Percentiles rank a stretch among this genome's conserved stretches.
These are phyloP conservation scores for Pediacus dermestoides DNA, from an alignment of 2,888 invertebrate genomes.

Conservation along the genomic window DNA sequence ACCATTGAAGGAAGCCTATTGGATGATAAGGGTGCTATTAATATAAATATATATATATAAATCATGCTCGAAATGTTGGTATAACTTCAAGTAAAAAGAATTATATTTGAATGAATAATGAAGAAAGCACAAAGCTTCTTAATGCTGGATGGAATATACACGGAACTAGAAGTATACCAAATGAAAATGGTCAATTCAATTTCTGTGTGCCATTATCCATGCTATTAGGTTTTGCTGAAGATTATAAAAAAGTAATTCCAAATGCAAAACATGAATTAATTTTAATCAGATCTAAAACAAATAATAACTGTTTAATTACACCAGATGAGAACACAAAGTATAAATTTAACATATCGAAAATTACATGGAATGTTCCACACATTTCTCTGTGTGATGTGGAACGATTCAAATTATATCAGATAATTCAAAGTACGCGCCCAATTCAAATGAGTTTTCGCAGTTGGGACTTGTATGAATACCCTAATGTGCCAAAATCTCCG, in stretches of 20 bases:
- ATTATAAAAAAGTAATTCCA: conserved; percentile 26
- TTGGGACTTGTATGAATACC: conserved; percentile 44
- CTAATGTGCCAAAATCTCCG: conserved; percentile 35
- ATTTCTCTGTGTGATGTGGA: conserved; percentile 22
- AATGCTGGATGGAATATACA: conserved; percentile 18
- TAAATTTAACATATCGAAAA: conserved; percentile 18
- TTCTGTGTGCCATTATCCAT: conserved; percentile 21
- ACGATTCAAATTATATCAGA: conserved; percentile 20
- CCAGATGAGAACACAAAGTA: conserved; percentile 11
- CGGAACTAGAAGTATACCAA: conserved; percentile 7
- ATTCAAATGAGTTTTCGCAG: conserved; percentile 33
- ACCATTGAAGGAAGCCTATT: conserved; percentile 17
- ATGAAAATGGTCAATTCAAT: conserved; percentile 14
- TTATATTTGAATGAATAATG: conserved; percentile 15
- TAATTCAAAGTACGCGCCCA: conserved; percentile 16
- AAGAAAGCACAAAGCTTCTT: conserved; percentile 9
- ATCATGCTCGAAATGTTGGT: conserved; percentile 21
- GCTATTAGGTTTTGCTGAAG: conserved; percentile 26
- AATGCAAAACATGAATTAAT: conserved; percentile 45
- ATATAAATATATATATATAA: conserved; percentile 22
- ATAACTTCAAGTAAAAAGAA: conserved; percentile 19
- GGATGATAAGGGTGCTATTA: conserved; percentile 17
- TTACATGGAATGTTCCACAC: conserved; percentile 27
- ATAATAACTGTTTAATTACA: conserved; percentile 29
- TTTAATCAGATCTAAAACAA: conserved; percentile 31